phyloP scores from a whole-genome alignment of 1,140 invertebrate species.

The Augochlora pura region DNA sequence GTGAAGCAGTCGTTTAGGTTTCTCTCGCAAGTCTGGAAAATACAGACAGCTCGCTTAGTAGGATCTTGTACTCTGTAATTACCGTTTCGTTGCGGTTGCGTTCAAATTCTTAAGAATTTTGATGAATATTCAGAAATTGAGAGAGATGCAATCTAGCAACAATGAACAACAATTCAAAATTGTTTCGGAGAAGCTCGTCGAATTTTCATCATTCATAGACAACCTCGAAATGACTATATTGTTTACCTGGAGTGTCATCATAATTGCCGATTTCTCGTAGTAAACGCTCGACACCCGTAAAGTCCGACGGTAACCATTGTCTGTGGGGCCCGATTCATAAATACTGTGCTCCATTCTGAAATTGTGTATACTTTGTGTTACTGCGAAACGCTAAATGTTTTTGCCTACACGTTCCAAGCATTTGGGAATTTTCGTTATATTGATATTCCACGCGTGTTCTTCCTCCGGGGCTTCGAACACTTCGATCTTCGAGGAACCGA shows the following conservation, averaged over 20 bases:
- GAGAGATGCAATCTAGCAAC: no score
- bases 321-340: neutral
- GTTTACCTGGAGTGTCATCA: neutral
- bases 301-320: neutral
- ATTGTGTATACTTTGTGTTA: neutral
- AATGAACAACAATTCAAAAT: no score
- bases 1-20: no score
- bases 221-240: constrained; percentile 11
- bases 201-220: neutral
- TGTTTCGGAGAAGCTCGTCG: neutral
- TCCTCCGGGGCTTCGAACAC: no score
- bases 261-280: constrained; percentile 1
- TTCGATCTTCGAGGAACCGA: constrained; percentile 36
- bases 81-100: no score
- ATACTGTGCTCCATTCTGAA: neutral
- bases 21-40: no score
- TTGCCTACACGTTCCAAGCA: no score
- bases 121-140: neutral
- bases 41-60: no score
- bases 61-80: no score
- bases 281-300: neutral
- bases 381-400: no score
- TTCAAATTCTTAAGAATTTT: neutral
- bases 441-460: no score
- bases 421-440: no score